Base-by-base conservation (phyloP, 2,888 invertebrate genomes). In the Lymantria dispar region DNA sequence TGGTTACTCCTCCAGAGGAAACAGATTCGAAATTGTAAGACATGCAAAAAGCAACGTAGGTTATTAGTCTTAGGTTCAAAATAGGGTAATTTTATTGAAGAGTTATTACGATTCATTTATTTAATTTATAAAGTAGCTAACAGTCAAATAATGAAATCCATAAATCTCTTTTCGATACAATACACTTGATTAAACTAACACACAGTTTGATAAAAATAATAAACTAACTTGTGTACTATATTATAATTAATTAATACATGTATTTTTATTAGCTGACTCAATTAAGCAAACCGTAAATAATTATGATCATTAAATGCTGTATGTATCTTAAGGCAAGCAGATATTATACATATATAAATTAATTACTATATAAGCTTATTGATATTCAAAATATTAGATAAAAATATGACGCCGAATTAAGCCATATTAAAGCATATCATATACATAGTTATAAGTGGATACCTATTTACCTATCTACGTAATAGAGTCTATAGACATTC, bases 21-120 rank as follows among this genome's bases (percentile, higher is more conserved):
- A 92, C 91, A 85, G 93, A 91, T 93, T 93, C 93, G 89, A 91
- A 93, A 93, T 94, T 93, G 94, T 93, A 94, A 93, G 94, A 93
- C 94, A 94, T 94, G 94, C 93, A 94, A 94, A 93, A 88, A 82
- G 87, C 91, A 92, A 92, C 80, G 86, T 83, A 74, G 74, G 59
- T 83, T 89, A 87, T 91, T 90, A 91, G 87, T 83, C 78, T 74
- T 75, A 54, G 57, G 55, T 54, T 67, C 58, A 48, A 48, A 54
- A 42, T 29, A 29, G 11, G n/a, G 33, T n/a, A 33, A 33, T 33
- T 33, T 1, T 33, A 33, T 10, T 7, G 10, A 7, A 10, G 8
- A 33, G 3, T 8, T 33, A 33, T 1, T 33, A 33, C 22, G 3
- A 22, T 3, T 22, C 2, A 3, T 22, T 22, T 22, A 5, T 22